Conservation (phyloP, 2,113 vertebrate genomes). For the Columba livia region DNA sequence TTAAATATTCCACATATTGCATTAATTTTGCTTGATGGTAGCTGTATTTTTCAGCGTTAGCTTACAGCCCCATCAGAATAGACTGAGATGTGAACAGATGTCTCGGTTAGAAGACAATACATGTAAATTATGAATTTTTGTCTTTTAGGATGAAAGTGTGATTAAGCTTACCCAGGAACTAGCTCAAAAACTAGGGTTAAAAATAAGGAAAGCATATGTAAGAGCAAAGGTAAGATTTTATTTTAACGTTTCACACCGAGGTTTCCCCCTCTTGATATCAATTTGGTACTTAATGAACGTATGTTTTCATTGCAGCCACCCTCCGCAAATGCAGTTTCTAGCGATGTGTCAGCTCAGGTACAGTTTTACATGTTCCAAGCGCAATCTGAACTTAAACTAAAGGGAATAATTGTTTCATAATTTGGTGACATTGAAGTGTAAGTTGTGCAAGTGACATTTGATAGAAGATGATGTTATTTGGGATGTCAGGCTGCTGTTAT, state of each 20-base stretch:
- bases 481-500: background rate
- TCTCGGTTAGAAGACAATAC: background rate
- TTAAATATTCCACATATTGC: background rate
- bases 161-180: conserved; percentile 94
- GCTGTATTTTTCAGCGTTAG: background rate
- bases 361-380: background rate
- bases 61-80: background rate
- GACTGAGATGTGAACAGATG: background rate
- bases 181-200: conserved; percentile 92
- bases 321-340: conserved; percentile 81
- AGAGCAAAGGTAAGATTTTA: conserved; percentile 85
- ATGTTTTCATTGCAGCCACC: conserved; percentile 80
- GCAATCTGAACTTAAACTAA: background rate
- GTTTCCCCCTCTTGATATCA: background rate
- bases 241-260: background rate
- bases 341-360: conserved; percentile 82
- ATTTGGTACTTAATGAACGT: conserved; percentile 10
- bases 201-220: conserved; percentile 96
- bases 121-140: background rate
- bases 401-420: background rate
- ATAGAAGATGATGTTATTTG: background rate
- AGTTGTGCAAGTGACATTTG: background rate
- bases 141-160: conserved; percentile 88
- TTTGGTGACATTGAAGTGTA: background rate
- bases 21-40: background rate